Conservation (phyloP, 2,113 vertebrate species). For the Rhombomys opimus region DNA sequence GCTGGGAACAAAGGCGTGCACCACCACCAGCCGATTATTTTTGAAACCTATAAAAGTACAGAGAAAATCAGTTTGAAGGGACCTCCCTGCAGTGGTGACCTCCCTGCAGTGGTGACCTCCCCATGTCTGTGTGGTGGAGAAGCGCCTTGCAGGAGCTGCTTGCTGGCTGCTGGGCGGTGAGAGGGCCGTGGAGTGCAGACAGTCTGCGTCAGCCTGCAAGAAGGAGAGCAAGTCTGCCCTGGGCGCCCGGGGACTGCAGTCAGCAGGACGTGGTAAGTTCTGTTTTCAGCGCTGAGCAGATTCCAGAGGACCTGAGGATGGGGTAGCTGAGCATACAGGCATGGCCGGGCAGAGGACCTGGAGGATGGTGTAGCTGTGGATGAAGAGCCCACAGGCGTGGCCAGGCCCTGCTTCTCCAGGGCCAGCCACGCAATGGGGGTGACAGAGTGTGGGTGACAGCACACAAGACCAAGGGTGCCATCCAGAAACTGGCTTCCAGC, state of each 20-base stretch:
- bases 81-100: background rate
- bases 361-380: too few species aligned
- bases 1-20: background rate
- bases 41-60: background rate
- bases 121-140: background rate
- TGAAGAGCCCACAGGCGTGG: too few species aligned
- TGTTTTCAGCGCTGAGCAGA: too few species aligned
- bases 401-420: too few species aligned
- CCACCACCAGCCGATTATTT: background rate
- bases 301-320: background rate
- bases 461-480: too few species aligned
- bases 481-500: background rate
- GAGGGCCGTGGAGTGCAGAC: background rate
- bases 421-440: background rate
- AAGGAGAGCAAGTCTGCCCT: background rate
- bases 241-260: background rate
- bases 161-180: background rate
- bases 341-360: too few species aligned
- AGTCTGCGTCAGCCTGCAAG: background rate
- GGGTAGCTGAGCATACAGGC: too few species aligned
- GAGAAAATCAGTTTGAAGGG: background rate
- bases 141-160: background rate
- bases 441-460: background rate
- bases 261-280: background rate
- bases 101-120: too few species aligned